These are phyloP conservation scores for Diogma glabrata DNA, from an alignment of 2,888 invertebrate species.

Conservation along the genomic window DNA sequence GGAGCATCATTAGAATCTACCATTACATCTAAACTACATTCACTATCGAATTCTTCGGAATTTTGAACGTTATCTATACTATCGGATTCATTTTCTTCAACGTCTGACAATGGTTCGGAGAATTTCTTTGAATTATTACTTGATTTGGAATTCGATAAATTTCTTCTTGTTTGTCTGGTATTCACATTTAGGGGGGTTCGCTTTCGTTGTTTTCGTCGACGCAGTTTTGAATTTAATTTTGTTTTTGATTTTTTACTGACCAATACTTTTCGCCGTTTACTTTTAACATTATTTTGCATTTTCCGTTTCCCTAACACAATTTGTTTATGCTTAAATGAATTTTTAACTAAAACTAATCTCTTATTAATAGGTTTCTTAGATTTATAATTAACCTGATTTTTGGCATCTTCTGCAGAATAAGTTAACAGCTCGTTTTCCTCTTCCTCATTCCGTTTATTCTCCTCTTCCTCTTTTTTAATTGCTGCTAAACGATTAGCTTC, in stretches of 20 bases:
- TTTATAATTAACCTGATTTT: conserved; percentile 69
- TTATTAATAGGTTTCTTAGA: conserved; percentile 16
- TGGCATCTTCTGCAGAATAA: conserved; percentile 64
- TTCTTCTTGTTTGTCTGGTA: not conserved
- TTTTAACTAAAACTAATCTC: conserved; percentile 20
- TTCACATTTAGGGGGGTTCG: not conserved
- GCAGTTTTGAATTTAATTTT: conserved; percentile 21
- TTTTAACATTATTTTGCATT: conserved; percentile 9
- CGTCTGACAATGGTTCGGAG: conserved; percentile 13
- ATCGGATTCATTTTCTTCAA: conserved; percentile 21
- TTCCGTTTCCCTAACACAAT: conserved; percentile 9
- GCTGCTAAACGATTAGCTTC: conserved; percentile 70
- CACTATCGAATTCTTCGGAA: conserved; percentile 26
- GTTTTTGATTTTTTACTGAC: conserved; percentile 3
- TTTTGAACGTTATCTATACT: conserved; percentile 22
- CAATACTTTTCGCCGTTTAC: conserved; percentile 3
- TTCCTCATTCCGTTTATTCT: conserved; percentile 44
- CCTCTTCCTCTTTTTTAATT: conserved; percentile 51
- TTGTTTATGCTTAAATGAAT: conserved; percentile 14
- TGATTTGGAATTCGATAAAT: conserved; percentile 17
- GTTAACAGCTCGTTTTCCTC: conserved; percentile 55
- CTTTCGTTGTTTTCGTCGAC: not conserved
- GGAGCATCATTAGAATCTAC: conserved; percentile 29
- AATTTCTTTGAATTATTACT: conserved; percentile 16
- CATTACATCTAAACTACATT: conserved; percentile 30